phyloP scores from a whole-genome alignment of 2,797 vertebrate species.

The Rhabdophis nuchalis region DNA sequence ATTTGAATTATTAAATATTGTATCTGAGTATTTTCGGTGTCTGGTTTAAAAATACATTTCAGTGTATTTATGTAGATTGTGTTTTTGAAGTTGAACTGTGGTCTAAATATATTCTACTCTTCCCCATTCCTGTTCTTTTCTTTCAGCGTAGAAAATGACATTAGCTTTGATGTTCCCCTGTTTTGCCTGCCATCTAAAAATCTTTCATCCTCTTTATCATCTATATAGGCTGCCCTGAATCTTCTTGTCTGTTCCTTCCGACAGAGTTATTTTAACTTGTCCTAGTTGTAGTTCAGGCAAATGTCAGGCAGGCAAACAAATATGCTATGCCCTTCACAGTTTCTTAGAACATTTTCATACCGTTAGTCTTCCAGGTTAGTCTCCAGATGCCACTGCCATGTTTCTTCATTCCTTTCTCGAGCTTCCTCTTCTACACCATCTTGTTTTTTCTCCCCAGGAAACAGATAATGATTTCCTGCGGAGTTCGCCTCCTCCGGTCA shows the following conservation, averaged over 20 bases:
- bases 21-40: background rate
- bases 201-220: background rate
- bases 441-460: background rate
- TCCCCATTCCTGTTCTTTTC: background rate
- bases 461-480: background rate
- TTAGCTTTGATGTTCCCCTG: background rate
- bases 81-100: background rate
- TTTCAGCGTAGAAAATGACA: background rate
- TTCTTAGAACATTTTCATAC: background rate
- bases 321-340: background rate
- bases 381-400: background rate
- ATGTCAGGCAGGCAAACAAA: background rate
- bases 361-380: background rate
- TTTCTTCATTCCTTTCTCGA: background rate
- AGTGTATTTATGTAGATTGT: background rate
- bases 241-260: background rate
- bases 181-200: background rate
- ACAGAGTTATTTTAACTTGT: background rate
- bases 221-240: background rate
- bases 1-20: background rate
- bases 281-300: background rate
- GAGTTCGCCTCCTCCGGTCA: background rate
- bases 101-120: background rate
- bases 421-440: background rate
- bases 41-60: background rate